Base-by-base conservation (phyloP, 2,888 invertebrate species). In the Tenthredo livida region DNA sequence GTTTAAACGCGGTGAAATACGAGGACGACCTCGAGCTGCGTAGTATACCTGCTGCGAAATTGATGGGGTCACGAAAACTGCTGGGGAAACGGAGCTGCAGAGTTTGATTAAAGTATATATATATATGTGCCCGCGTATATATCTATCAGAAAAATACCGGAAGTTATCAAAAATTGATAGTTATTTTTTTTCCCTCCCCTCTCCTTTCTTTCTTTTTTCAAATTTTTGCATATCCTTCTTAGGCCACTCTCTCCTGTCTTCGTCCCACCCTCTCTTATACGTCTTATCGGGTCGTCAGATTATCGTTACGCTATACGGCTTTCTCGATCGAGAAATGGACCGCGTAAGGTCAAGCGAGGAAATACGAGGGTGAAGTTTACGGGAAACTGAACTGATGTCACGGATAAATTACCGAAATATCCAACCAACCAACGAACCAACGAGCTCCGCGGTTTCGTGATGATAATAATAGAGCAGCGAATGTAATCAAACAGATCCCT, bases 401-500 rank as follows among this genome's bases (percentile, higher is more conserved):
- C 47, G 75, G 75, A 75, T 75, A 75, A 54, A 77, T 77, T 29
- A 33, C 29, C 29, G 33, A 33, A 77, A 77, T 77, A 77, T 77
- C 54, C 9, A 54, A 47, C 77, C 77, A 47, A 29, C 77, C n/a
- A 29, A 25, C 17, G 10, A n/a, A n/a, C n/a, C n/a, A 6, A 25
- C 9, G 10, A 7, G 77, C 77, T 33, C n/a, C n/a, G 50, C 50
- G 25, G 29, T 40, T 61, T 7, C 61, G 78, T 50, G 21, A 29
- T 61, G 33, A 61, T 61, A 80, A 61, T 61, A 80, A 80, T 80
- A 80, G 58, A 58, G 61, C 40, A 50, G 37, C 21, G 25, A 80
- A 80, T 80, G 78, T 80, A 80, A 80, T 80, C 78, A 61, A 80
- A 80, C 40, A 80, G 58, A 80, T 80, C 78, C 61, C 78, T 80